Conservation (phyloP, 2,888 invertebrate genomes). For the Netelia fuscicornis region DNA sequence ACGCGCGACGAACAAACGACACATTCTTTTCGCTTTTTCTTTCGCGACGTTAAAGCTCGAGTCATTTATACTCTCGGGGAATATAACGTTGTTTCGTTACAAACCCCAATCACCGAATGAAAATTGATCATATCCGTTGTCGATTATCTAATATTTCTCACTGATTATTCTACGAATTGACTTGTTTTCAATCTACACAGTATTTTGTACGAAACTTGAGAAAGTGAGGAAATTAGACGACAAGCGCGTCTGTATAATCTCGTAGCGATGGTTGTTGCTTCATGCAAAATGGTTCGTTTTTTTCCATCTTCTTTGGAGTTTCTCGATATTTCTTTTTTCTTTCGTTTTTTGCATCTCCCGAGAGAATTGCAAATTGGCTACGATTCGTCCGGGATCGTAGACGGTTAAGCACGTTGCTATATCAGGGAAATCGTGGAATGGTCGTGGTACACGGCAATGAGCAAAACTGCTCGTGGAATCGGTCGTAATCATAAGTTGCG, state of each 20-base stretch:
- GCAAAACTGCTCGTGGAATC: slow-evolving; percentile 55
- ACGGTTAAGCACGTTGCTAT: slow-evolving; percentile 32
- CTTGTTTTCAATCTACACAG: too few species aligned
- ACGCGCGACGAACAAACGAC: not conserved
- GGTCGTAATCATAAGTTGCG: slow-evolving; percentile 63
- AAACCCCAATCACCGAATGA: too few species aligned
- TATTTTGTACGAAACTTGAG: too few species aligned
- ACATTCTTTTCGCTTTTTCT: slow-evolving; percentile 12
- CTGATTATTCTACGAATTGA: too few species aligned
- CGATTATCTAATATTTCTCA: too few species aligned
- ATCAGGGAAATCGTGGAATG: slow-evolving; percentile 35
- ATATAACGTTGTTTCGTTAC: too few species aligned
- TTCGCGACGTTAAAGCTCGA: too few species aligned
- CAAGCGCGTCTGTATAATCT: too few species aligned
- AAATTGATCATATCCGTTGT: too few species aligned
- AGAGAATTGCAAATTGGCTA: slow-evolving; percentile 30
- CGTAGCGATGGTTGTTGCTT: too few species aligned
- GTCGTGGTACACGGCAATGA: slow-evolving; percentile 59
- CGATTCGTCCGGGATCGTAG: slow-evolving; percentile 15
- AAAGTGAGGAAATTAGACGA: too few species aligned
- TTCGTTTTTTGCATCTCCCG: not conserved
- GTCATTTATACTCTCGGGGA: too few species aligned
- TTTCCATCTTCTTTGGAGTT: not conserved
- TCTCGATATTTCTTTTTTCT: not conserved
- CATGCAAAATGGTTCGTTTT: not conserved